Percentiles rank a stretch among this genome's conserved stretches.
Conservation (phyloP, 2,113 vertebrate species). For the Caracal caracal region DNA sequence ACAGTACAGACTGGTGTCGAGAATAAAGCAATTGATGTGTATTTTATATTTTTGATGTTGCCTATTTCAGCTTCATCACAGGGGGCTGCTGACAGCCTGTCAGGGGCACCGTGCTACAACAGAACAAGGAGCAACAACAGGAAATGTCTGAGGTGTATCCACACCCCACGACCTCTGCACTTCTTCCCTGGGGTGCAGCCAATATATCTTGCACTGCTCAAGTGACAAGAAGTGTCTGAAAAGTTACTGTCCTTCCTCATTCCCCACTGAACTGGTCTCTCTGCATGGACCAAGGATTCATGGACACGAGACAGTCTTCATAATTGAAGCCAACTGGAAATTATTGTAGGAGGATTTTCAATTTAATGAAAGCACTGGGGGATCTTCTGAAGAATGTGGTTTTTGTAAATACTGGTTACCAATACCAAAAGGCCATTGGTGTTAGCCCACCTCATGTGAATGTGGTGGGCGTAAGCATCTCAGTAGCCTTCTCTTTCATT, state of each 20-base stretch:
- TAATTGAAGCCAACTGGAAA: not conserved
- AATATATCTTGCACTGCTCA: not conserved
- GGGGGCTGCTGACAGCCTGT: constrained; percentile 37
- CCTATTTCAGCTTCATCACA: not conserved
- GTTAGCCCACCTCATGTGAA: fast-evolving
- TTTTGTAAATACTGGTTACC: not conserved
- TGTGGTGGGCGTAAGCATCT: not conserved
- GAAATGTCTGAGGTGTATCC: not conserved
- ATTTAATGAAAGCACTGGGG: not conserved
- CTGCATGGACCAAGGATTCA: not conserved
- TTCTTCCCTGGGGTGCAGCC: not conserved
- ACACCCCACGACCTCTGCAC: not conserved
- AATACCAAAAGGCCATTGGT: not conserved
- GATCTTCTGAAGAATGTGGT: not conserved
- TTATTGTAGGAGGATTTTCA: not conserved
- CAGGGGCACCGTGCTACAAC: not conserved
- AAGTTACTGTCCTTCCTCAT: not conserved
- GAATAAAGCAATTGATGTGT: not conserved
- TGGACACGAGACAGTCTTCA: not conserved
- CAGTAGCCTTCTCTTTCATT: fast-evolving
- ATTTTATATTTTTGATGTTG: not conserved
- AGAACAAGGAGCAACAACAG: not conserved
- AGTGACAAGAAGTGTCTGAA: not conserved
- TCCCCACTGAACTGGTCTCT: not conserved
- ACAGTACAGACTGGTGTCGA: fast-evolving